Percentiles rank a stretch among this genome's conserved stretches.
These are phyloP conservation scores for Verasper variegatus DNA, from an alignment of 2,113 vertebrate species.

Conservation along the genomic window DNA sequence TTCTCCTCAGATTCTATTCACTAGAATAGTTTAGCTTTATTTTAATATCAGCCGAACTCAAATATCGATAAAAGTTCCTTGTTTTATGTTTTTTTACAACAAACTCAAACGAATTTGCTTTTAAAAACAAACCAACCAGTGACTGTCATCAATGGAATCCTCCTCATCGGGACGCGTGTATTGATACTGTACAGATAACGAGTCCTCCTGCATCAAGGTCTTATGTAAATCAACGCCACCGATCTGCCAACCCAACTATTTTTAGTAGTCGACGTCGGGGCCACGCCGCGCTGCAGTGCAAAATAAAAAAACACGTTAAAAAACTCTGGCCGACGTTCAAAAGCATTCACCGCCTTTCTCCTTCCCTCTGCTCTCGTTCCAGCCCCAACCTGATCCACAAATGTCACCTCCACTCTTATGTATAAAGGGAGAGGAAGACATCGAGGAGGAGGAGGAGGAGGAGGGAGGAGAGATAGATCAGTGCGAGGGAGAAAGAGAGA, in stretches of 20 bases:
- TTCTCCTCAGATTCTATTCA: no score
- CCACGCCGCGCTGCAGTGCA: slow-evolving; percentile 5
- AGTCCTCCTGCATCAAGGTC: neutral
- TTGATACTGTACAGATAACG: slow-evolving; percentile 38
- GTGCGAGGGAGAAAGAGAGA: slow-evolving; percentile 25
- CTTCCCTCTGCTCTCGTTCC: slow-evolving; percentile 52
- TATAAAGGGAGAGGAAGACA: slow-evolving; percentile 63
- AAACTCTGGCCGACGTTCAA: slow-evolving; percentile 56
- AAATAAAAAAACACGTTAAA: slow-evolving; percentile 25
- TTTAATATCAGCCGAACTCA: no score
- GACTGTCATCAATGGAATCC: no score
- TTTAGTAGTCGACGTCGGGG: slow-evolving; percentile 25
- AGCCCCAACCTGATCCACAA: slow-evolving; percentile 71
- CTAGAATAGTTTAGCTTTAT: no score
- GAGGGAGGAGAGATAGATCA: slow-evolving; percentile 58
- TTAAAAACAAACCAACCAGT: no score
- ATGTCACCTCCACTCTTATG: slow-evolving; percentile 72
- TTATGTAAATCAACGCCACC: slow-evolving; percentile 30
- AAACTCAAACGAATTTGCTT: no score
- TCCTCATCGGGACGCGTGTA: neutral
- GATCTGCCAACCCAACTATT: slow-evolving; percentile 34
- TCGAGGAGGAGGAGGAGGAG: slow-evolving; percentile 58
- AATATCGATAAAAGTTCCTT: no score
- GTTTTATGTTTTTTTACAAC: no score
- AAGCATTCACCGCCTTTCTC: slow-evolving; percentile 43